phyloP scores from a whole-genome alignment of 2,797 vertebrate genomes.

The Sebastes aleutianus region DNA sequence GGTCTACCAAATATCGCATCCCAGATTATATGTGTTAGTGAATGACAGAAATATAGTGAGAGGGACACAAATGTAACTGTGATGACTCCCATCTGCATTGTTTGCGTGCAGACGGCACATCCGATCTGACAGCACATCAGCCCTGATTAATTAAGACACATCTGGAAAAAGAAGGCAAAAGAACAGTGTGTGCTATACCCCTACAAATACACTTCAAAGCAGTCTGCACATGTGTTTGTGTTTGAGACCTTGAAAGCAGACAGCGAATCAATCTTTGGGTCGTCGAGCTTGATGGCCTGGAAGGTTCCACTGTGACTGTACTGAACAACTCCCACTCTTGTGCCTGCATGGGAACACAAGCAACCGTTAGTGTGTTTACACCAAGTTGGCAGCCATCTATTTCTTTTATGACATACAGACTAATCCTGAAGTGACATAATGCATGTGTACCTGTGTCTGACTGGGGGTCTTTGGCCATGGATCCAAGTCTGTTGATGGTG shows the following conservation, averaged over 20 bases:
- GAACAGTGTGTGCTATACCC: background rate
- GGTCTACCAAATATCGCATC: background rate
- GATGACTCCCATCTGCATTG: background rate
- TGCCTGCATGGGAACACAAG: slow-evolving; percentile 76
- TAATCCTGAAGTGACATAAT: background rate
- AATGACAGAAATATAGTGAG: background rate
- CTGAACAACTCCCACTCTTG: slow-evolving; percentile 96
- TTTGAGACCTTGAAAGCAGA: slow-evolving; percentile 89
- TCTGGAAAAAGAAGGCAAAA: slow-evolving; percentile 14
- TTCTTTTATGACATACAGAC: background rate
- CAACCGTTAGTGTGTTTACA: background rate
- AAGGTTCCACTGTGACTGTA: slow-evolving; percentile 98
- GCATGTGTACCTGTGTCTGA: slow-evolving; percentile 84
- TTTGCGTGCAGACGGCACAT: background rate
- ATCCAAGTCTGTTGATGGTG: slow-evolving; percentile 93
- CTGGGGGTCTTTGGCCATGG: slow-evolving; percentile 92
- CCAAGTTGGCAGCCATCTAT: background rate
- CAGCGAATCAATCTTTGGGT: slow-evolving; percentile 91
- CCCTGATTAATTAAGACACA: slow-evolving; percentile 15
- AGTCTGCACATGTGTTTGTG: slow-evolving; percentile 11
- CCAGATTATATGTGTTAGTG: background rate
- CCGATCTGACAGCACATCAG: background rate
- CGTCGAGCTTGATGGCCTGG: slow-evolving; percentile 92
- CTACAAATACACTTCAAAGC: slow-evolving; percentile 29
- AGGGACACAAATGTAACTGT: background rate